Evolutionary conservation across 2,797 vertebrate species (phyloP).

Genomic region (Carcharodon carcharias): DNA sequence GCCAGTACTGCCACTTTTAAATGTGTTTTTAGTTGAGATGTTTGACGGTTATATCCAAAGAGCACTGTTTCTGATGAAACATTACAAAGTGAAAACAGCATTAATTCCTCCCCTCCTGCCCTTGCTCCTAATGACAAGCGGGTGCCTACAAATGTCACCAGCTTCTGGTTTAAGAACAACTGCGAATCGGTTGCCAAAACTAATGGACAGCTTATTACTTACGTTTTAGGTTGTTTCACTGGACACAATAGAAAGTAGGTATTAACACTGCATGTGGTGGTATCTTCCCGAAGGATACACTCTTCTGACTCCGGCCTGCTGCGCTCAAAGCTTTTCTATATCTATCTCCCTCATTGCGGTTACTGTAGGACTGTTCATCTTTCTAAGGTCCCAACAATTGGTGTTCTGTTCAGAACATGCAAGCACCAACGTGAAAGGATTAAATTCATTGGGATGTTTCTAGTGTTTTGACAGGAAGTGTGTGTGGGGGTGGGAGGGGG

Average conservation of each 20-base stretch:
- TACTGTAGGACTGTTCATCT: not conserved
- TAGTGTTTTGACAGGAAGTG: not conserved
- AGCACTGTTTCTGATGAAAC: conserved; percentile 26
- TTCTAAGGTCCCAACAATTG: not conserved
- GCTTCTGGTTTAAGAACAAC: not conserved
- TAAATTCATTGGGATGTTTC: not conserved
- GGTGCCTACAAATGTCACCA: not conserved
- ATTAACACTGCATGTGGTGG: not conserved
- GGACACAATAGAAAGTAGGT: conserved; percentile 4
- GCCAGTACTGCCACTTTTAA: conserved; percentile 29
- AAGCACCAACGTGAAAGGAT: not conserved
- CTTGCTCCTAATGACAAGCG: not conserved
- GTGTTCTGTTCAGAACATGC: not conserved
- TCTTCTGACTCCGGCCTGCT: not conserved
- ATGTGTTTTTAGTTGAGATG: conserved; percentile 29
- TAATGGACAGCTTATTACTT: conserved; percentile 12
- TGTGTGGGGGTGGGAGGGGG: not conserved
- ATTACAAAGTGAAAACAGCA: conserved; percentile 27
- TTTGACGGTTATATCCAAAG: conserved; percentile 30
- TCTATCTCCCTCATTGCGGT: not conserved
- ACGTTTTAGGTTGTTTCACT: conserved; percentile 16
- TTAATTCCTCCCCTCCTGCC: not conserved
- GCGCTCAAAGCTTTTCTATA: not conserved
- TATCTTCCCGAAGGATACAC: not conserved
- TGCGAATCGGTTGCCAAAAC: not conserved